phyloP scores from a whole-genome alignment of 2,113 vertebrate species.

The Eubucco bourcierii region DNA sequence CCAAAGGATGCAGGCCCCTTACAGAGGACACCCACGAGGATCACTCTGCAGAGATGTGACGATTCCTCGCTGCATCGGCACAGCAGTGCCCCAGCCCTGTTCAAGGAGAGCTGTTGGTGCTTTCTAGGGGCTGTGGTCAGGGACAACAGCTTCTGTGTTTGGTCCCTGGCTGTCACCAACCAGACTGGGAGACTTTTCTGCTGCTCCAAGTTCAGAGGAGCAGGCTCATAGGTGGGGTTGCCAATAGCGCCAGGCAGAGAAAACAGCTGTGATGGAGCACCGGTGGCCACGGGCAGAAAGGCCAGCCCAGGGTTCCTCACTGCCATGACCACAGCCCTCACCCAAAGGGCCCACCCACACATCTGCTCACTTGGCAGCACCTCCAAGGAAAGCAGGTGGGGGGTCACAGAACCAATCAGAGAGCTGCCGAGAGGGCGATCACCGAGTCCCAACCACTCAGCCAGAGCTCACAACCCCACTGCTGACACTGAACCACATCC shows the following conservation, averaged over 20 bases:
- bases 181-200: not conserved
- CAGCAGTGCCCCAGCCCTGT: fast-evolving
- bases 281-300: fast-evolving
- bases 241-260: not conserved
- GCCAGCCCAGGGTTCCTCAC: not conserved
- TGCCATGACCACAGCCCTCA: fast-evolving
- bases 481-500: no score
- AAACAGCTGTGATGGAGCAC: not conserved
- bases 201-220: not conserved
- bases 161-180: not conserved
- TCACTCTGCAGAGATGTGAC: not conserved
- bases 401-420: not conserved
- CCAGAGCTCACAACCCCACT: no score
- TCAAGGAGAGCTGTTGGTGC: not conserved
- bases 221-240: fast-evolving
- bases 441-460: no score
- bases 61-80: fast-evolving
- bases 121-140: not conserved
- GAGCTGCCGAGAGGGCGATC: no score
- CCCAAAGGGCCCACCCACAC: not conserved
- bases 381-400: not conserved
- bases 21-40: fast-evolving
- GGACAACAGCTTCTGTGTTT: fast-evolving
- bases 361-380: no score
- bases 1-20: not conserved